Evolutionary conservation across 2,888 invertebrate species (phyloP).

Genomic region (Hololepta plana): DNA sequence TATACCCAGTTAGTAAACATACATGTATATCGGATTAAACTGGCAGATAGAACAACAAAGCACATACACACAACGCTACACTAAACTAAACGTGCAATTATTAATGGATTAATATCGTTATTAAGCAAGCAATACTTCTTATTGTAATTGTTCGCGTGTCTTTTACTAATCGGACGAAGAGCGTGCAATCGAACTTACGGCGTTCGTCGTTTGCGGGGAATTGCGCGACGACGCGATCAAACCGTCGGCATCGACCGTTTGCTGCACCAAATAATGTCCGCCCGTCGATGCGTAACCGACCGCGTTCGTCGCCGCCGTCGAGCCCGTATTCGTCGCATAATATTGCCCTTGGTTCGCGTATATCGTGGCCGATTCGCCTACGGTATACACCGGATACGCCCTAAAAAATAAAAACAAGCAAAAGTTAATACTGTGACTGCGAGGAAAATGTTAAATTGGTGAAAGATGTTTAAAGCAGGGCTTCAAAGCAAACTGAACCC

Average conservation of each 20-base stretch:
- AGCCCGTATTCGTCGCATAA: conserved; percentile 48
- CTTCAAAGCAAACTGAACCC: no score
- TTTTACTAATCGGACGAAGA: not conserved
- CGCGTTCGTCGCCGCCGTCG: conserved; percentile 24
- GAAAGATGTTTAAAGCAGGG: conserved; percentile 1
- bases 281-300: conserved; percentile 25
- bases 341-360: conserved; percentile 44
- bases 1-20: conserved; percentile 19
- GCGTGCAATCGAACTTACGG: conserved; percentile 32
- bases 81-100: no score
- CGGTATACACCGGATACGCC: conserved; percentile 63
- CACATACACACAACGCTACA: no score
- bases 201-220: conserved; percentile 47
- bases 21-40: no score
- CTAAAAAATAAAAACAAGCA: conserved; percentile 21
- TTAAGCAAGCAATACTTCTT: not conserved
- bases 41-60: no score
- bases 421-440: no score
- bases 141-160: no score
- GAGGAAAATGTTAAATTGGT: not conserved
- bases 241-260: conserved; percentile 41
- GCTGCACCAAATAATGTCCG: conserved; percentile 52
- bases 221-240: conserved; percentile 41
- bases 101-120: not conserved
- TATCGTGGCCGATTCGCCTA: conserved; percentile 41